These are phyloP conservation scores for cat (Felis catus) DNA, from an alignment of 2,113 vertebrate genomes.

Conservation along the genomic window F.catus_Fca126_mat1.0 CM031413.1:81397501-81398000, in stretches of 20 bases:
- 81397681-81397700: not conserved
- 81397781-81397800: not conserved
- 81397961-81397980: conserved; percentile 11
- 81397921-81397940: not conserved
- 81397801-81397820: not conserved
- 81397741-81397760: conserved; percentile 21
- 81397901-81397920: conserved; percentile 19
- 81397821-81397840: not conserved
- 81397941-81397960: not conserved
- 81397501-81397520: not conserved
- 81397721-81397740: conserved; percentile 32
- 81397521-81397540: conserved; percentile 23
- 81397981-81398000: not conserved
- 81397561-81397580: conserved; percentile 7
- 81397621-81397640: not conserved
- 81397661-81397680: not conserved
- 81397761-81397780: not conserved
- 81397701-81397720: not conserved
- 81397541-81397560: not conserved
- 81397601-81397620: not conserved
- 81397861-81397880: conserved; percentile 14
- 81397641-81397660: not conserved
- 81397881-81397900: not conserved
- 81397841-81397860: not conserved
- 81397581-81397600: not conserved